Evolutionary conservation across 2,888 invertebrate species (phyloP), one percentile per base, ranked within the genome.

Genomic region (Nyleta sp.): DNA sequence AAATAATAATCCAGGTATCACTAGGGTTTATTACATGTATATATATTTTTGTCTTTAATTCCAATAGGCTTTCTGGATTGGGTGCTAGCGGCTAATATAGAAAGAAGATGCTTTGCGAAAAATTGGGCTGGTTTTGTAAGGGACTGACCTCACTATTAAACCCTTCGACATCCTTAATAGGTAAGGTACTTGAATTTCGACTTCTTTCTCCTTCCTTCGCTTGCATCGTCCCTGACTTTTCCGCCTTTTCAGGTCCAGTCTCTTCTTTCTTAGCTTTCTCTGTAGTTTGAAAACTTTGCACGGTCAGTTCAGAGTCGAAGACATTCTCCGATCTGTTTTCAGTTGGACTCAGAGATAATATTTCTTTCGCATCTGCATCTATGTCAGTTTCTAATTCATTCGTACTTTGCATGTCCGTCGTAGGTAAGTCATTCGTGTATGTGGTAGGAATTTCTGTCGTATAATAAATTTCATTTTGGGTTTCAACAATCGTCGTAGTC

Each of bases 111-210:
- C 65, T 73, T 81, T 72, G 72, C 38, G 13, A 75, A 64, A 57
- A 60, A 67, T 77, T 81, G 64, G 59, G 52, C 68, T 68, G 62
- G 62, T 33, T 76, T 76, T 70, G 24, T 11, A 17, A 46, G 71
- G 73, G 81, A 86, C 84, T 86, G 86, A 85, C 85, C 85, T 86
- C 86, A 72, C 82, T 55, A 53, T 80, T 77, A 55, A 78, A 52
- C 67, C 72, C 80, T 77, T 81, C 78, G 71, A 78, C 76, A 76
- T 78, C 81, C 57, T 79, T 76, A 55, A 70, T 76, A 72, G 52
- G 59, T 67, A 73, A 72, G 57, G 33, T 42, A 52, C 53, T 73
- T 44, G 74, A 67, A 35, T 15, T 42, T n/a, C 8, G 50, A 67
- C 67, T 57, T 59, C 67, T 55, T 31, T 65, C 40, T 62, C 35